These are phyloP conservation scores for Cryptosula pallasiana DNA, from an alignment of 2,888 invertebrate genomes.

Conservation along the genomic window DNA sequence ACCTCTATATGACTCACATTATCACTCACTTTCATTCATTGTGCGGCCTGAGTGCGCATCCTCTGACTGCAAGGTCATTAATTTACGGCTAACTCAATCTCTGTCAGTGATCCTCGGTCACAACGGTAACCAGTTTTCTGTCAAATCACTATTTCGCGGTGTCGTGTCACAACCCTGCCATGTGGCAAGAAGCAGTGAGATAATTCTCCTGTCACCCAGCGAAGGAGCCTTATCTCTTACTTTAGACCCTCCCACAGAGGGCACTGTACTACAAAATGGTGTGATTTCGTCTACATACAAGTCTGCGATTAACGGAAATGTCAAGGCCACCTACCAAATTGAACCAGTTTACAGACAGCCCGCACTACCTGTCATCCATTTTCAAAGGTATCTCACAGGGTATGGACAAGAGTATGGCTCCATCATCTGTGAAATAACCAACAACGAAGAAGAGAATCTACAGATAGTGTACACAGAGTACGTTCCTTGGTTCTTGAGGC, in stretches of 20 bases:
- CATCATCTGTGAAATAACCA: conserved; percentile 76
- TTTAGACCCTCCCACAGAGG: neutral
- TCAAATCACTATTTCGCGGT: neutral
- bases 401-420: conserved; percentile 88
- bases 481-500: conserved; percentile 61
- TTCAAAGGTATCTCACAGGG: conserved; percentile 57
- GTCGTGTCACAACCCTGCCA: neutral
- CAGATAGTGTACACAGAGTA: conserved; percentile 80
- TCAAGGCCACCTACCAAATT: neutral
- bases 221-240: neutral
- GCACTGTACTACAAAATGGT: neutral
- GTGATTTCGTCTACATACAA: neutral
- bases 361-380: neutral
- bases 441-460: conserved; percentile 61
- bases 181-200: neutral
- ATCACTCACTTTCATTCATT: conserved; percentile 82
- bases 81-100: conserved; percentile 76
- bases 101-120: conserved; percentile 73
- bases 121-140: neutral
- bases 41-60: conserved; percentile 71
- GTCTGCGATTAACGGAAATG: neutral
- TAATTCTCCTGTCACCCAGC: neutral
- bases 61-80: conserved; percentile 60
- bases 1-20: conserved; percentile 84
- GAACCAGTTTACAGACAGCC: neutral